These are phyloP conservation scores for Epiblema foenella DNA, from an alignment of 2,888 invertebrate genomes.

Conservation along the genomic window DNA sequence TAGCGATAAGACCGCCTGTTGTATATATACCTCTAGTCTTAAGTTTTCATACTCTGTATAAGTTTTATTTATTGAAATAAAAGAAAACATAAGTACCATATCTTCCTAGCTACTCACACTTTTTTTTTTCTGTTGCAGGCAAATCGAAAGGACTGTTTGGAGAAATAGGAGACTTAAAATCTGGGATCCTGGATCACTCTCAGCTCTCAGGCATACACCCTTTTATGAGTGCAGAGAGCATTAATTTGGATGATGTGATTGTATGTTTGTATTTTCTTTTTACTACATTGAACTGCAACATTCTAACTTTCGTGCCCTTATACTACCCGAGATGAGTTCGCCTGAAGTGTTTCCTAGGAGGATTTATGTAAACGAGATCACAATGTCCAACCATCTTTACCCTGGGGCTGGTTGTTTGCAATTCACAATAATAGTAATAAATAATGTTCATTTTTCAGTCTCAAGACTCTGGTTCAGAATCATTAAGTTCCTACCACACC, in stretches of 20 bases:
- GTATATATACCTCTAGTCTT: too few relatives aligned
- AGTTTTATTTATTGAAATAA: too few relatives aligned
- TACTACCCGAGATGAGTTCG: too few relatives aligned
- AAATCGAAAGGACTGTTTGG: constrained; percentile 65
- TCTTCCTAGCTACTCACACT: constrained; percentile 30
- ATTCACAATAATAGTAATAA: too few relatives aligned
- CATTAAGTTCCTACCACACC: constrained; percentile 76
- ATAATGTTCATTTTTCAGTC: constrained; percentile 56
- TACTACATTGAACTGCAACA: not conserved
- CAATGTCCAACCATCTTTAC: too few relatives aligned
- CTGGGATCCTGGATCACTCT: constrained; percentile 69
- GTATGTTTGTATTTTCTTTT: constrained; percentile 59
- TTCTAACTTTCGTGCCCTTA: not conserved
- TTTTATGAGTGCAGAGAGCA: constrained; percentile 89
- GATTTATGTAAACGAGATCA: too few relatives aligned
- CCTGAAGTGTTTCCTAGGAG: too few relatives aligned
- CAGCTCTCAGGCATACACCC: constrained; percentile 90
- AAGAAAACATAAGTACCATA: not conserved
- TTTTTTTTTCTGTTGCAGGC: constrained; percentile 58
- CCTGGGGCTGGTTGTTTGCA: too few relatives aligned
- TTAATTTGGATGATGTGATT: constrained; percentile 68
- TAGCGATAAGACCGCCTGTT: too few relatives aligned
- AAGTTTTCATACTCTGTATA: too few relatives aligned
- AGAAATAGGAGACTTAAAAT: constrained; percentile 57
- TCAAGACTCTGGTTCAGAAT: constrained; percentile 72